Evolutionary conservation across 1,140 invertebrate genomes (phyloP).

Genomic region (Aphaenogaster ashmeadi): DNA sequence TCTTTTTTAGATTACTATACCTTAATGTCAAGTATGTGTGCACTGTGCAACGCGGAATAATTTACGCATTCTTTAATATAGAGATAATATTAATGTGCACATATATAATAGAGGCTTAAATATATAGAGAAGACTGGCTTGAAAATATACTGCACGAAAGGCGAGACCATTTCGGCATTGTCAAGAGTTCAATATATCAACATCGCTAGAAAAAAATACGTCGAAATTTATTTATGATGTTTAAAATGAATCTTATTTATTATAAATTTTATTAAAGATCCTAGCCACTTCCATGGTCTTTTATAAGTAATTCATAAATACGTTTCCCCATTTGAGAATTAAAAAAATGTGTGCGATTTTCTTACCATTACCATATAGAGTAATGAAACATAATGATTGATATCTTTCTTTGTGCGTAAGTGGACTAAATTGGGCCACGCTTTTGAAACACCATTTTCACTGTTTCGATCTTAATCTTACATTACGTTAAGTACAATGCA

Average conservation of each 20-base stretch:
- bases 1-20: constrained; percentile 23
- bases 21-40: constrained; percentile 56
- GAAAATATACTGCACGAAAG: constrained; percentile 41
- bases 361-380: constrained; percentile 55
- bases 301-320: constrained; percentile 56
- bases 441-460: constrained; percentile 16
- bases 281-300: constrained; percentile 22
- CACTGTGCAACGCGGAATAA: constrained; percentile 44
- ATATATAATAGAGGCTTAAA: constrained; percentile 43
- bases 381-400: constrained; percentile 55
- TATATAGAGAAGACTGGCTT: constrained; percentile 36
- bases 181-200: constrained; percentile 36
- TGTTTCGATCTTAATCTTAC: constrained; percentile 30
- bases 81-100: constrained; percentile 47
- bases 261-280: constrained; percentile 41
- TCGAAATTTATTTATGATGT: constrained; percentile 43
- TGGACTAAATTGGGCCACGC: constrained; percentile 67
- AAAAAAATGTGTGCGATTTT: constrained; percentile 70
- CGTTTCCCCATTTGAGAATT: constrained; percentile 63
- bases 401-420: constrained; percentile 70
- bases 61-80: constrained; percentile 37
- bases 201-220: constrained; percentile 48
- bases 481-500: constrained; percentile 22
- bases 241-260: constrained; percentile 44
- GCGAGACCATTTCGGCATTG: constrained; percentile 17